A percentile compares a stretch with the other conserved stretches of the same genome.
These are phyloP conservation scores for Halocaridina rubra DNA, from an alignment of 2,888 invertebrate genomes.

Conservation along the genomic window DNA sequence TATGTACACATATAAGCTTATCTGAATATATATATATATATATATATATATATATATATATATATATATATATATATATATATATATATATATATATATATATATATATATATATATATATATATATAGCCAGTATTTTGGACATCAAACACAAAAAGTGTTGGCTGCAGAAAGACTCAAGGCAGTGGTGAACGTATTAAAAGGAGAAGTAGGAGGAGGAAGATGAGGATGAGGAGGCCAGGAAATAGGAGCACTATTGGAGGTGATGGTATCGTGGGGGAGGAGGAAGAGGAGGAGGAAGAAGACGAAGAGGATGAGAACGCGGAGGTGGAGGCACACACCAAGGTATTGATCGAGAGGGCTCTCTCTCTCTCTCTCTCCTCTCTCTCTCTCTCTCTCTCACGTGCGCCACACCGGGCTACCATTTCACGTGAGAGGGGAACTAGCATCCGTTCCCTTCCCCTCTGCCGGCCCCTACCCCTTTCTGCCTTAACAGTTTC, in stretches of 20 bases:
- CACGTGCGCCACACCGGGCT: background rate
- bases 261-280: background rate
- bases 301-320: background rate
- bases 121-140: too few species aligned
- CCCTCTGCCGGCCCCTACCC: background rate
- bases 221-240: background rate
- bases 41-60: constrained; percentile 15
- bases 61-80: background rate
- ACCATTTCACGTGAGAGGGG: background rate
- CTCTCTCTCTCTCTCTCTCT: background rate
- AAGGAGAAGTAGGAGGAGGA: background rate
- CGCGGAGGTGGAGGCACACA: background rate
- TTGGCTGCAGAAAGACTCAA: too few species aligned
- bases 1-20: background rate
- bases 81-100: constrained; percentile 13
- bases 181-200: background rate
- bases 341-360: background rate
- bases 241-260: background rate
- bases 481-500: background rate
- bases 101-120: constrained; percentile 19
- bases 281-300: background rate
- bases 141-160: too few species aligned
- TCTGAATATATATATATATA: background rate
- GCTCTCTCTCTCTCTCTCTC: background rate
- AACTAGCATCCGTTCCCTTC: background rate